A percentile compares a stretch with the other conserved stretches of the same genome.
These are phyloP conservation scores for Pachydiplax longipennis DNA, from an alignment of 2,888 invertebrate species.

Conservation along the genomic window DNA sequence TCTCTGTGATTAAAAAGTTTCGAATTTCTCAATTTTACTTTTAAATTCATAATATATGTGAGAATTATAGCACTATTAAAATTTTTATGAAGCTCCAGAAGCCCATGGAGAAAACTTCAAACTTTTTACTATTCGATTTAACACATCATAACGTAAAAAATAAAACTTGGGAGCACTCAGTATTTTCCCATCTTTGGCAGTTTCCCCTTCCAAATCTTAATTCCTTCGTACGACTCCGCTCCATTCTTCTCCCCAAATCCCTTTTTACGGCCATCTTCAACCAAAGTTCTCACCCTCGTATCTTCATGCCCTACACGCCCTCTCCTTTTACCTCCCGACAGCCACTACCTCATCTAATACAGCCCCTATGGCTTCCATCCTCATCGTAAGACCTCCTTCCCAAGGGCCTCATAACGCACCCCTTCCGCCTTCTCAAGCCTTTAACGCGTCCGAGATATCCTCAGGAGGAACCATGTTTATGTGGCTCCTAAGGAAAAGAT, in stretches of 20 bases:
- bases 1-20: too few species aligned
- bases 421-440: neutral
- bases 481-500: slow-evolving; percentile 12
- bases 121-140: neutral
- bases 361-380: slow-evolving; percentile 38
- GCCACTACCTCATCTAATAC: slow-evolving; percentile 40
- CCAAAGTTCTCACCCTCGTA: neutral
- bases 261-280: neutral
- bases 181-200: neutral
- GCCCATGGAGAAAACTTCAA: too few species aligned
- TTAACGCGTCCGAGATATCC: slow-evolving; percentile 2
- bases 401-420: slow-evolving; percentile 15
- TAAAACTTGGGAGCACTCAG: neutral
- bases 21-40: too few species aligned
- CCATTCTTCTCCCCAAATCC: neutral
- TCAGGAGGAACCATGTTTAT: slow-evolving; percentile 29
- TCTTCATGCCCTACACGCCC: neutral
- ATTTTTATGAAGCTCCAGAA: too few species aligned
- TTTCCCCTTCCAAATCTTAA: neutral
- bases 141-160: neutral
- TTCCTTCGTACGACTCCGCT: neutral
- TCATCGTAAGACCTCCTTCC: slow-evolving; percentile 30
- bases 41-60: too few species aligned
- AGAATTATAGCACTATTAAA: too few species aligned
- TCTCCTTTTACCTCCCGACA: neutral